Base-by-base conservation (phyloP, 2,113 vertebrate species). In the Montifringilla adamsi region DNA sequence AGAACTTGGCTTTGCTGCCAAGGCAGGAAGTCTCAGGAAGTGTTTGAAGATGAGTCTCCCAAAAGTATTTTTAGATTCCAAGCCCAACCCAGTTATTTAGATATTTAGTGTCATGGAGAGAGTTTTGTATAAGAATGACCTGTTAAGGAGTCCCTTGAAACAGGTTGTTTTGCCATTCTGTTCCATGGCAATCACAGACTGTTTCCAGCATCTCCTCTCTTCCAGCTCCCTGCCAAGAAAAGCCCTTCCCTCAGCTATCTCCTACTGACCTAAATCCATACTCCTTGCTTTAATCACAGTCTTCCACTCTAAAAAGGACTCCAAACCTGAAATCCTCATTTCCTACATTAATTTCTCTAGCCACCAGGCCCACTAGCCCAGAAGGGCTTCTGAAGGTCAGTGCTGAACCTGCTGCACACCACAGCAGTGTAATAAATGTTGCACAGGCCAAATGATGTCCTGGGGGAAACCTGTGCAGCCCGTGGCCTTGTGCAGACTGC, bases 381-480 rank as follows among this genome's bases (percentile, higher is more conserved):
- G n/a, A 70, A 26, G 37, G 47, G 84, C 55, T 80, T 41, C 79
- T 90, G 72, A 94, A 95, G 88, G 94, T 88, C 92, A 92, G 0
- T 26, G 87, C 79, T 63, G 72, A 91, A 33, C 72, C 82, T 59
- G 87, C 93, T 60, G 28, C 79, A 49, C 68, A 35, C 1, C 2
- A 37, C 79, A 64, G 14, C 68, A 41, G n/a, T 9, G 3, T 15
- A 86, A 84, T 11, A 84, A 49, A 31, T 7, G n/a, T 37, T 68
- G 68, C 30, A n/a, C 60, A 31, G 76, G 55, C 84, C 94, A 92
- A 94, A 91, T 30, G 22, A 90, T 15, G 64, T 82, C 94, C 94
- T 81, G 15, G 0, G 94, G 88, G 92, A 95, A 94, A 52, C 17
- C 68, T 26, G 7, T 1, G 16, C 50, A 68, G 77, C 59, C 86